Conservation (phyloP, 1,140 invertebrate species). For the Papilio glaucus region DNA sequence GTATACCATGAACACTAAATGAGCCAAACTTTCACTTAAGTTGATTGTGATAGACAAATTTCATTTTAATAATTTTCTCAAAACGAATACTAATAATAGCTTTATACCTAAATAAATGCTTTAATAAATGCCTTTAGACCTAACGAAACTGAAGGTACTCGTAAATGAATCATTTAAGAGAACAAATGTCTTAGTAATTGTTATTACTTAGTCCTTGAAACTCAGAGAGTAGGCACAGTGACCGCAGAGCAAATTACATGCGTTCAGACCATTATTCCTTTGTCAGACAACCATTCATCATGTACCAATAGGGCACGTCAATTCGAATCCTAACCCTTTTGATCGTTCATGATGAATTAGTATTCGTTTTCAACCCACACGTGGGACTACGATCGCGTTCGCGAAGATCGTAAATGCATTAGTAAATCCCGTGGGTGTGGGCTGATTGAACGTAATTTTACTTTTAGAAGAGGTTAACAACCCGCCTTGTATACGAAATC, state of each 20-base stretch:
- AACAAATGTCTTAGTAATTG: background rate
- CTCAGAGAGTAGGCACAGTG: constrained; percentile 2
- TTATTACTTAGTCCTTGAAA: background rate
- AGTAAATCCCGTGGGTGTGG: constrained; percentile 66
- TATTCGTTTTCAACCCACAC: constrained; percentile 46
- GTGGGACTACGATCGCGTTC: constrained; percentile 62
- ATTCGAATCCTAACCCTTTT: constrained; percentile 33
- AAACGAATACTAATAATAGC: too few relatives aligned
- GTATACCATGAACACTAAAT: too few relatives aligned
- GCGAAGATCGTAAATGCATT: constrained; percentile 70
- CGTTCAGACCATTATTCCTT: constrained; percentile 18
- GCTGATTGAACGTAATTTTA: constrained; percentile 75
- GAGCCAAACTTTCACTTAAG: too few relatives aligned
- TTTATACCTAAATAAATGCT: too few relatives aligned
- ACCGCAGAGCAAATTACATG: constrained; percentile 10
- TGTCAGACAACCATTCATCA: constrained; percentile 32
- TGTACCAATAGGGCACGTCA: constrained; percentile 33
- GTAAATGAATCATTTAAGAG: background rate
- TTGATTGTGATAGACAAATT: too few relatives aligned
- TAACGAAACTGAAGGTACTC: background rate
- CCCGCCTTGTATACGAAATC: constrained; percentile 57
- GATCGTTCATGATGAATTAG: constrained; percentile 46
- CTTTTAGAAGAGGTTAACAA: constrained; percentile 69
- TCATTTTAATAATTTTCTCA: too few relatives aligned
- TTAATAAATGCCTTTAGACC: too few relatives aligned